Base-by-base conservation (phyloP, 2,888 invertebrate genomes). In the Drosophila siamana region DNA sequence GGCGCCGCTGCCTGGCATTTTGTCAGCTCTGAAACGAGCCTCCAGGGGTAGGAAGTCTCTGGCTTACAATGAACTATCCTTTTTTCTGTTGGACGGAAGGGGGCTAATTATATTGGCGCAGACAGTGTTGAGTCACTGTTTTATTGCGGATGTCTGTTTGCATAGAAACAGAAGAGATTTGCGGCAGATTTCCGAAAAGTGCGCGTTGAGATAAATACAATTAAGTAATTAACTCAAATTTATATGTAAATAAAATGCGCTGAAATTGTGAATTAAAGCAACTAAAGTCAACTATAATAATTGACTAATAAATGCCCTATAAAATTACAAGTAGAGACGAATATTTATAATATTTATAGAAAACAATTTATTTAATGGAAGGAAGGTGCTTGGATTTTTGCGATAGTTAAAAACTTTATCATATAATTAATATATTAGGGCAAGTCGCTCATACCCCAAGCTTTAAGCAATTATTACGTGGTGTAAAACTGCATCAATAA, bases 1-100 rank as follows among this genome's bases (percentile, higher is more conserved):
- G 83, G 80, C 78, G 73, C 61, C 74, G 62, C 41, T 19, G 13
- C 36, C 66, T 65, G 73, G 74, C 71, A 74, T 36, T 63, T 62
- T 74, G 74, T 74, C 74, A 74, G 48, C 26, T 8, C 28, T 16
- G 11, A 11, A 26, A 11, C 24, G 11, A 40, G 28, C 13, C 36
- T 7, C 22, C n/a, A n/a, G n/a, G n/a, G n/a, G n/a, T n/a, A n/a
- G n/a, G n/a, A 8, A 9, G 4, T 6, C 11, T 2, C 15, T 19
- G 47, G 15, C 38, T 68, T 64, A 71, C 61, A 56, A 74, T 74
- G 47, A 57, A 57, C 41, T 74, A 46, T 3, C 22, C 19, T 43
- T 6, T 47, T 6, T 30, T n/a, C n/a, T n/a, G n/a, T n/a, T n/a
- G n/a, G n/a, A n/a, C n/a, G n/a, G n/a, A n/a, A n/a, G 11, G 7